Base-by-base conservation (phyloP, 2,888 invertebrate species). In the Brachylomia viminalis region DNA sequence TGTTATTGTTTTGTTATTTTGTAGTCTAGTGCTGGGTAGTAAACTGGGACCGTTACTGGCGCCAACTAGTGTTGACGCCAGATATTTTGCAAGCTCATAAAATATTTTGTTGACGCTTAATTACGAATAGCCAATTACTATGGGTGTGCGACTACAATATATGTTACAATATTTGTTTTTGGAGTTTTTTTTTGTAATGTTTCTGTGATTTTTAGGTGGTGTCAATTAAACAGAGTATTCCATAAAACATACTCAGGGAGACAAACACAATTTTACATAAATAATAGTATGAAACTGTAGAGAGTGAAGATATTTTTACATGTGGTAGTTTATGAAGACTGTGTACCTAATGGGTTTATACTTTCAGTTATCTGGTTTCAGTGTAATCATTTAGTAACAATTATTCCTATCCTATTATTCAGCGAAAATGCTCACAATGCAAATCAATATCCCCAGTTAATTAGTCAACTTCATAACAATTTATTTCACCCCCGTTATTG, bases 21-120 rank as follows among this genome's bases (percentile, higher is more conserved):
- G 20, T 49, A 54, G 56, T 75, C 30, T 61, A 72, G 54, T 45
- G 20, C 56, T 66, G 42, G 61, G 52, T 45, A 68, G 69, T 86
- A 72, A 86, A 85, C 70, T 76, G 52, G 42, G 20, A 17, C 72
- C 42, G 72, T 74, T 66, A 77, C 77, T 65, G 79, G 85, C 77
- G 75, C 84, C 79, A 74, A 80, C 38, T n/a, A 61, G 61, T 72
- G 23, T 77, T 70, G 58, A 56, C 33, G 75, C 56, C 68, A 70
- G 42, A 62, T 71, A 80, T 78, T 83, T 84, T 70, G 75, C 75
- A 78, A 13, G 61, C 52, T 74, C 84, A 67, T 85, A 86, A 86
- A 85, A 77, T 85, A 86, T 85, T 81, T 78, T 76, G 77, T 86
- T 75, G 67, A 62, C 71, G 38, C 64, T 86, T 52, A 38, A 73